Base-by-base conservation (phyloP, 2,113 vertebrate genomes). In the Tupaia tana region DNA sequence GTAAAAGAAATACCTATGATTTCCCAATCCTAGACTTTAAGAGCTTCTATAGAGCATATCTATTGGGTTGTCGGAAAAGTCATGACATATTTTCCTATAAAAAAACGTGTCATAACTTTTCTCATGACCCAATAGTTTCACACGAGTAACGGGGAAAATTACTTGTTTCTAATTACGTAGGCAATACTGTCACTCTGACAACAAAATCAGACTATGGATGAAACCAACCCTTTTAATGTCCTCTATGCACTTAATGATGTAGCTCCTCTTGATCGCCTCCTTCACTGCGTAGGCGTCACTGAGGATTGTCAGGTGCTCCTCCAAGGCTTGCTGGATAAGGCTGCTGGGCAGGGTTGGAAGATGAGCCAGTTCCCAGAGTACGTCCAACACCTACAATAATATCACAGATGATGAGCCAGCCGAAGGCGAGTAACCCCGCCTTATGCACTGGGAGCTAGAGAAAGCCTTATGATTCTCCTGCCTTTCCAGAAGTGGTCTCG, bases 211-310 rank as follows among this genome's bases (percentile, higher is more conserved):
- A 74, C 56, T 24, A 43, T 91, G 92, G 83, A 78, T 25, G n/a
- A 92, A 90, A 97, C 98, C 79, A 93, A 99, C 99, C 99, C 99
- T 99, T 97, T 99, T 99, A 93, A 99, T 99, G 97, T 99, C 99
- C 97, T 99, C 99, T 87, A 99, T 99, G 98, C 99, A 99, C 96
- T 99, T 99, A 96, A 99, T 99, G 98, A 99, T 99, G 98, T 99
- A 99, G 97, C 98, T 99, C 98, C 99, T 99, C 97, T 99, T 99
- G 95, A 99, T 98, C 0, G 99, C 99, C 97, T 99, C 99, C 97
- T 99, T 99, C 93, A 99, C 99, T 10, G 99, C 99, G 3, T 99
- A 99, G 1, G 99, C 99, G n/a, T 99, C 99, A 56, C 99, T 99
- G 89, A 99, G 99, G 95, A 99, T 99, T 71, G 99, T 99, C 97